Evolutionary conservation across 1,140 invertebrate species (phyloP).

Genomic region (Tetramorium alpestre): DNA sequence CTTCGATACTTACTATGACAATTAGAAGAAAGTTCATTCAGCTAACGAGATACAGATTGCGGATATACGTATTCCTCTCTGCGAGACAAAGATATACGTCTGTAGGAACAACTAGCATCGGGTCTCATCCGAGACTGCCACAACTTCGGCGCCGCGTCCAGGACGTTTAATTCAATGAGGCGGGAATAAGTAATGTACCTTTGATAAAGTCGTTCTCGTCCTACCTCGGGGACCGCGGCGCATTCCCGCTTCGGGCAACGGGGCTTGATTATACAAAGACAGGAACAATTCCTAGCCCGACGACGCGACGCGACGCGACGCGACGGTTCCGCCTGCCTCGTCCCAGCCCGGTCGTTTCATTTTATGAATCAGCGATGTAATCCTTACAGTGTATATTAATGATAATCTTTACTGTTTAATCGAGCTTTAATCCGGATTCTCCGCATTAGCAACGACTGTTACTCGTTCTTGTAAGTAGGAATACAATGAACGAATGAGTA

Average conservation of each 20-base stretch:
- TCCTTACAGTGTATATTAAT: conserved; percentile 68
- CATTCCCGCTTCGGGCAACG: conserved; percentile 41
- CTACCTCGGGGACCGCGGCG: conserved; percentile 18
- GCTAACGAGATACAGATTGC: conserved; percentile 59
- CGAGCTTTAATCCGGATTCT: conserved; percentile 60
- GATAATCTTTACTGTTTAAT: conserved; percentile 72
- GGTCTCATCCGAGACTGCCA: not conserved
- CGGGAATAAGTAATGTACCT: conserved; percentile 65
- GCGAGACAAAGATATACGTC: conserved; percentile 31
- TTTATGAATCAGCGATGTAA: conserved; percentile 40
- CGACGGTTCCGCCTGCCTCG: not conserved
- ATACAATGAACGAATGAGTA: not conserved
- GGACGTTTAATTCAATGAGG: conserved; percentile 60
- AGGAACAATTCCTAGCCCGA: conserved; percentile 22
- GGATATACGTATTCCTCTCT: not conserved
- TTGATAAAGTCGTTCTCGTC: conserved; percentile 53
- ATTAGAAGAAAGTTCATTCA: conserved; percentile 64
- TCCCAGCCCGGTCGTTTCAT: conserved; percentile 12
- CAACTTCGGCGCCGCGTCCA: conserved; percentile 25
- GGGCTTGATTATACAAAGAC: conserved; percentile 74
- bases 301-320: not conserved
- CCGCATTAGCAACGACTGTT: conserved; percentile 60
- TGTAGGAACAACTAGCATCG: not conserved
- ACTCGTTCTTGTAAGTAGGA: not conserved
- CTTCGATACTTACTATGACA: conserved; percentile 52